Conservation (phyloP, 2,113 vertebrate genomes). For the Cololabis saira region DNA sequence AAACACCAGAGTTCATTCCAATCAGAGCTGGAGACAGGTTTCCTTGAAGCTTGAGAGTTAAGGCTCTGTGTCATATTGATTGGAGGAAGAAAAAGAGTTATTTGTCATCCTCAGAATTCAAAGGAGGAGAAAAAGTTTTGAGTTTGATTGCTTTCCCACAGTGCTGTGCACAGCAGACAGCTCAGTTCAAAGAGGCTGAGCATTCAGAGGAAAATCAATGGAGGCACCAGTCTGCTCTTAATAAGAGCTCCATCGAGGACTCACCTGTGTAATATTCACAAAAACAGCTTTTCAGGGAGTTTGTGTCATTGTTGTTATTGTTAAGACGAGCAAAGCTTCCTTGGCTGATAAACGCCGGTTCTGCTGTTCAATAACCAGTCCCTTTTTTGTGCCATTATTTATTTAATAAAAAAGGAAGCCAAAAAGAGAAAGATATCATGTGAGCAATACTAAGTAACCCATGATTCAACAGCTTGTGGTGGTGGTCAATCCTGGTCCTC, state of each 20-base stretch:
- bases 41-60: conserved; percentile 29
- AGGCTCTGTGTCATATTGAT: conserved; percentile 73
- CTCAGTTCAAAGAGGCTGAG: conserved; percentile 60
- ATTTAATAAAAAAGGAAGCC: too few species aligned
- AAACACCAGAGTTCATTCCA: conserved; percentile 68
- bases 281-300: conserved; percentile 1
- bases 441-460: too few species aligned
- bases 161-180: conserved; percentile 32
- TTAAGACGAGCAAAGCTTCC: too few species aligned
- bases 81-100: conserved; percentile 68
- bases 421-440: too few species aligned
- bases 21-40: conserved; percentile 70
- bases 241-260: conserved; percentile 36
- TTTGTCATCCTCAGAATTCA: conserved; percentile 72
- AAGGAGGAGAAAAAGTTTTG: conserved; percentile 64
- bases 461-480: too few species aligned
- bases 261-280: conserved; percentile 34
- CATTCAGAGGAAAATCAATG: conserved; percentile 73
- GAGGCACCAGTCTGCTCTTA: conserved; percentile 27
- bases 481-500: too few species aligned
- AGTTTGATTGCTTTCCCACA: conserved; percentile 72
- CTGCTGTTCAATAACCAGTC: too few species aligned
- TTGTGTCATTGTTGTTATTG: too few species aligned
- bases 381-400: too few species aligned
- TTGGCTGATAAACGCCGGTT: too few species aligned